phyloP scores from a whole-genome alignment of 2,113 vertebrate species.

The Grammomys dolichurus region DNA sequence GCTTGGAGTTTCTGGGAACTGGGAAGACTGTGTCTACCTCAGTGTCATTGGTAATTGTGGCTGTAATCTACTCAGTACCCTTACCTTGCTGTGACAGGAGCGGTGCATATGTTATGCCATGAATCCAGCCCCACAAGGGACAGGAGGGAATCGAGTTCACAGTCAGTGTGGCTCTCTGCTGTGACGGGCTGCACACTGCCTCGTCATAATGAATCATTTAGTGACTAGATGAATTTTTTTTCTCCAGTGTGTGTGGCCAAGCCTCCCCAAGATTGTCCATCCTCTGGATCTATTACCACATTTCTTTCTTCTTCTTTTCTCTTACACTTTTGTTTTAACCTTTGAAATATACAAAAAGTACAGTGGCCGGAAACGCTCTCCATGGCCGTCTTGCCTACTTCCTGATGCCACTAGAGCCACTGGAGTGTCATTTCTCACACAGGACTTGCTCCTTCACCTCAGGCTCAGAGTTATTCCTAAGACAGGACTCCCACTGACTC shows the following conservation, averaged over 20 bases:
- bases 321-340: neutral
- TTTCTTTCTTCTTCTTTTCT: slow-evolving; percentile 6
- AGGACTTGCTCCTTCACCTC: neutral
- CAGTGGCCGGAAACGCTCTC: neutral
- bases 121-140: neutral
- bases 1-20: neutral
- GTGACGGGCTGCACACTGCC: neutral
- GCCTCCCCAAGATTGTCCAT: neutral
- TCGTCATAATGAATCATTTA: neutral
- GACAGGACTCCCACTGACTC: neutral
- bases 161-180: neutral
- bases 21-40: neutral
- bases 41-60: neutral
- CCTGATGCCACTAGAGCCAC: neutral
- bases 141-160: slow-evolving; percentile 14
- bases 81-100: neutral
- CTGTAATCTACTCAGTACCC: neutral
- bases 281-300: neutral
- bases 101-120: neutral
- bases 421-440: neutral
- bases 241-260: neutral
- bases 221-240: neutral
- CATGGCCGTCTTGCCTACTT: neutral
- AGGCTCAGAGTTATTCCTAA: neutral
- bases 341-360: neutral